Evolutionary conservation across 2,888 invertebrate species (phyloP), one percentile per base, ranked within the genome.

Genomic region (Caenorhabditis zanzibari): DNA sequence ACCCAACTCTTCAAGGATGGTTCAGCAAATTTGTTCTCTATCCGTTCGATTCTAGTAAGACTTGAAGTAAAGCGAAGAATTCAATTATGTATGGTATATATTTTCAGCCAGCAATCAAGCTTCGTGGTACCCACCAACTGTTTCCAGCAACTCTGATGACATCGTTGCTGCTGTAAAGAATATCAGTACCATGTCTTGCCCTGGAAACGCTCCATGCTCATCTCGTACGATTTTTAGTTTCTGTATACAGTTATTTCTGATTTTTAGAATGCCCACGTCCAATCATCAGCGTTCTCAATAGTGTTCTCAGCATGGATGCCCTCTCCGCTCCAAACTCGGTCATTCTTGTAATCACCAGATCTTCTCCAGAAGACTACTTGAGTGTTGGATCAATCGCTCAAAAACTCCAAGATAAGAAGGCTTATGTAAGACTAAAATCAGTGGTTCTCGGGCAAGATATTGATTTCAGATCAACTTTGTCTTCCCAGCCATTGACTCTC

Each of bases 1-100:
- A 86, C 44, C 79, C 82, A 63, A 85, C 89, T 47, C 79, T 80
- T 22, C 52, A 83, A 58, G 86, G 82, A 56, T 90, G 90, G 90
- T 90, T 89, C 85, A 79, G 49, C 56, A 86, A 87, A 66, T 90
- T 74, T 84, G 80, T 89, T 26, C 82, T 89, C n/a, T 85, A 86
- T 82, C 90, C 90, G 38, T 90, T 90, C 76, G 90, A 90, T 56
- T 88, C 89, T 1, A 73, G 90, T 90, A 83, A 80, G 75, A 38
- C 12, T 14, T 38, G 12, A 6, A 10, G 10, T 12, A 12, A 38
- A 38, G n/a, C n/a, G n/a, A n/a, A n/a, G n/a, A n/a, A n/a, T n/a
- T n/a, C n/a, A n/a, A n/a, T n/a, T n/a, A n/a, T n/a, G n/a, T n/a
- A n/a, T n/a, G n/a, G n/a, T n/a, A 38, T 38, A 24, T 35, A 28